Percentiles rank a stretch among this genome's conserved stretches.
These are phyloP conservation scores for Cossypha niveicapilla DNA, from an alignment of 2,797 vertebrate species.

Conservation along the genomic window DNA sequence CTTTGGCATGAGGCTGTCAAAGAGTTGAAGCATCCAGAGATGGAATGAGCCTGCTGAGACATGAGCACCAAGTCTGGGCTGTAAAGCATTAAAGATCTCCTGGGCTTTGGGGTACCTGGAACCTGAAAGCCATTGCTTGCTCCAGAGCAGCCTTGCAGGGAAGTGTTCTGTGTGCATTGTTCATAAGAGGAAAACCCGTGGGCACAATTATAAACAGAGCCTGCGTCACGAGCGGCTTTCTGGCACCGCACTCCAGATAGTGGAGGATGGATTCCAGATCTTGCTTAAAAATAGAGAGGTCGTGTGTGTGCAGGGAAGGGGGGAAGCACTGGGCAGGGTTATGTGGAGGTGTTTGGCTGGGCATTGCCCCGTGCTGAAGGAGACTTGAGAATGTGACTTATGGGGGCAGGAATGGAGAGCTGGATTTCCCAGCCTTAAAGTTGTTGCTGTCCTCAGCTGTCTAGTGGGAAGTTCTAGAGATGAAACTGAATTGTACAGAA, in stretches of 20 bases:
- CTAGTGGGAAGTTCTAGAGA: neutral
- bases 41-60: neutral
- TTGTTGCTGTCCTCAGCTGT: neutral
- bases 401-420: neutral
- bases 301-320: neutral
- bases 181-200: slow-evolving; percentile 39
- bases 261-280: slow-evolving; percentile 40
- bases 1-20: neutral
- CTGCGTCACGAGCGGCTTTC: neutral
- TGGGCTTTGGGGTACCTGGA: neutral
- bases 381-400: neutral
- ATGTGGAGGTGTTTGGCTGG: neutral
- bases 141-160: neutral
- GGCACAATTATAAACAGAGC: slow-evolving; percentile 38
- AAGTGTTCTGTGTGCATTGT: neutral
- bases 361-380: neutral
- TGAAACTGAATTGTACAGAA: neutral
- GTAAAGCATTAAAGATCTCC: neutral
- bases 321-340: neutral
- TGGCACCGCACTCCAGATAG: neutral
- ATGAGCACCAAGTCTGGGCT: neutral
- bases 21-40: neutral
- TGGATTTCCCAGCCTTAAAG: neutral
- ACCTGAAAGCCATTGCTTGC: neutral
- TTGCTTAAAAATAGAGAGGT: slow-evolving; percentile 23